phyloP scores from a whole-genome alignment of 2,888 invertebrate genomes.

The Colostygia pectinataria region DNA sequence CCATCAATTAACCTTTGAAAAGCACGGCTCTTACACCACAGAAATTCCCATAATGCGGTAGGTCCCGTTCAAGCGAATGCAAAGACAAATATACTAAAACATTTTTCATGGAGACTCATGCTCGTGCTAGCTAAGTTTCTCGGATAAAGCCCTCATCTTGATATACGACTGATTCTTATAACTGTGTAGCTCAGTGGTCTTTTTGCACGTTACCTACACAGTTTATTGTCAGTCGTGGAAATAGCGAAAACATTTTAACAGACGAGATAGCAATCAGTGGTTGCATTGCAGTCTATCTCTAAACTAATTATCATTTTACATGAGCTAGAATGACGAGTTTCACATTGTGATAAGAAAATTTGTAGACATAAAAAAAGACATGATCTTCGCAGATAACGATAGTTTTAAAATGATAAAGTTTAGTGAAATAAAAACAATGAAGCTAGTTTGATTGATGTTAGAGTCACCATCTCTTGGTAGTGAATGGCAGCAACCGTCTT shows the following conservation, averaged over 20 bases:
- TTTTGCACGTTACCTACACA: constrained; percentile 26
- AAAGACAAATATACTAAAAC: constrained; percentile 19
- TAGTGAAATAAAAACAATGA: too few relatives aligned
- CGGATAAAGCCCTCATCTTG: constrained; percentile 28
- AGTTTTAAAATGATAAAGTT: not conserved
- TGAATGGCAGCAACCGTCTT: constrained; percentile 39
- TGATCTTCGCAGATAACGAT: not conserved
- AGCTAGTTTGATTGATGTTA: constrained; percentile 52
- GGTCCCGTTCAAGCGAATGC: constrained; percentile 37
- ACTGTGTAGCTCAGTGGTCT: constrained; percentile 16
- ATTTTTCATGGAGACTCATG: constrained; percentile 23
- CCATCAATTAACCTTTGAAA: constrained; percentile 66
- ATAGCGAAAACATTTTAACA: constrained; percentile 16
- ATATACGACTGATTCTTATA: constrained; percentile 19
- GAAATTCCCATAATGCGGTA: constrained; percentile 49
- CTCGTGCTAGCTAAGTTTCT: constrained; percentile 19
- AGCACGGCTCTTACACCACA: constrained; percentile 43
- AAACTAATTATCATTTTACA: constrained; percentile 24
- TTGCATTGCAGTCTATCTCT: constrained; percentile 22
- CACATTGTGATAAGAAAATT: constrained; percentile 4
- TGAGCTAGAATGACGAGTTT: constrained; percentile 1
- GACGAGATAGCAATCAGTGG: constrained; percentile 17
- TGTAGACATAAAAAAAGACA: not conserved
- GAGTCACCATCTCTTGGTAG: constrained; percentile 28
- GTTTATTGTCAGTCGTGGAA: constrained; percentile 21